Percentiles rank a stretch among this genome's conserved stretches.
These are phyloP conservation scores for Myxocyprinus asiaticus DNA, from an alignment of 2,113 vertebrate genomes.

Conservation along the genomic window DNA sequence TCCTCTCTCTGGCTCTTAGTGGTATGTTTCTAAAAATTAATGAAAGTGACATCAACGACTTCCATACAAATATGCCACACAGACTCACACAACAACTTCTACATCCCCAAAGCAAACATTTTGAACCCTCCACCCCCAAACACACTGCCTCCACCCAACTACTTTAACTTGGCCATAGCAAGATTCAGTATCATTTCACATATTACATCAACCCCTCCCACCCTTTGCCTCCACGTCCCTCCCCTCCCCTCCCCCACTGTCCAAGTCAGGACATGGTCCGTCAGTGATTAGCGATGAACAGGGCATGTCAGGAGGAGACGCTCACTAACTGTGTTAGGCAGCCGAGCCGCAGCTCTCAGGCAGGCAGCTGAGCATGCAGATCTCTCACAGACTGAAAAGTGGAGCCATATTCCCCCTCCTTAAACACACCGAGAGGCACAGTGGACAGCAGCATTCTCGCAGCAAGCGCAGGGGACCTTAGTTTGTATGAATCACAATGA, in stretches of 20 bases:
- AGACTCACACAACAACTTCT: conserved; percentile 29
- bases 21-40: not conserved
- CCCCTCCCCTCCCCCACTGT: conserved; percentile 50
- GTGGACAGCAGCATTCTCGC: conserved; percentile 70
- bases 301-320: conserved; percentile 66
- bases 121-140: not conserved
- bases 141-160: not conserved
- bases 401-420: conserved; percentile 93
- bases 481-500: not conserved
- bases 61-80: conserved; percentile 53
- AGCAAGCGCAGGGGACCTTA: conserved; percentile 53
- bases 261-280: conserved; percentile 53
- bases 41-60: not conserved
- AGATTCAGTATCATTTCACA: conserved; percentile 33
- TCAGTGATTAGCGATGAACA: conserved; percentile 66
- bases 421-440: conserved; percentile 53
- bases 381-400: conserved; percentile 81
- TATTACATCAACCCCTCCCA: conserved; percentile 7
- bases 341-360: conserved; percentile 83
- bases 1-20: not conserved
- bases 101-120: conserved; percentile 31
- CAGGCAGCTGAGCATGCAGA: conserved; percentile 95
- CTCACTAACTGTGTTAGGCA: conserved; percentile 78
- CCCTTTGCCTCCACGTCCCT: conserved; percentile 10
- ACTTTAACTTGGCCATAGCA: conserved; percentile 20